These are phyloP conservation scores for Piscicola geometra DNA, from an alignment of 2,888 invertebrate genomes.

Conservation along the genomic window DNA sequence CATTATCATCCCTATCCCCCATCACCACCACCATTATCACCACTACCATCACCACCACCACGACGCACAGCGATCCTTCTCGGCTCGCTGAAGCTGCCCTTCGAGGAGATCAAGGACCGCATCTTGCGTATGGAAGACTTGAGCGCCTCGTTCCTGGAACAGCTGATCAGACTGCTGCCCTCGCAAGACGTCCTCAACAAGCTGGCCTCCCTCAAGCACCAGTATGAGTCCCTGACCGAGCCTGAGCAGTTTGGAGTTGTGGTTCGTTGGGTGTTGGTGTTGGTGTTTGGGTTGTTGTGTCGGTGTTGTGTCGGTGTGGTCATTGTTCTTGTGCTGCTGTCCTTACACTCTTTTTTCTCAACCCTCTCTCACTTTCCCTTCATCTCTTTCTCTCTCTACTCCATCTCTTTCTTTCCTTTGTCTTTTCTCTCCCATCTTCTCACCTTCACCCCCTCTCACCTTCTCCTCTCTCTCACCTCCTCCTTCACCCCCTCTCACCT, in stretches of 20 bases:
- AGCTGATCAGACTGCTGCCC: conserved; percentile 84
- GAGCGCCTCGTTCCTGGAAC: conserved; percentile 77
- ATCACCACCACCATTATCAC: no score
- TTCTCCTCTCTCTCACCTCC: not conserved
- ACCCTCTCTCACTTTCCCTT: no score
- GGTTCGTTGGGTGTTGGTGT: conserved; percentile 55
- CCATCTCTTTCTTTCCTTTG: no score
- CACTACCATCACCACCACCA: not conserved
- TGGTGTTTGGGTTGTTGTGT: not conserved
- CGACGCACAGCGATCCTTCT: conserved; percentile 58
- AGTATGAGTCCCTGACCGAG: conserved; percentile 70
- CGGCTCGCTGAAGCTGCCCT: conserved; percentile 59
- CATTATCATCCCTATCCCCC: no score
- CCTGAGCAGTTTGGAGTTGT: conserved; percentile 92
- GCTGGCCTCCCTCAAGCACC: conserved; percentile 72
- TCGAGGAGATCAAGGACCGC: conserved; percentile 64
- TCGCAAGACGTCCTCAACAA: conserved; percentile 77
- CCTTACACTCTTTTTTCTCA: no score
- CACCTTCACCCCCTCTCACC: not conserved
- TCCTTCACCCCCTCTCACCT: not conserved
- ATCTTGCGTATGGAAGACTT: conserved; percentile 80
- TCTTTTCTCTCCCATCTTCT: not conserved
- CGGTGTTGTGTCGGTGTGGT: not conserved
- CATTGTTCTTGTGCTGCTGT: no score
- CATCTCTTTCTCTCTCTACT: no score